phyloP scores from a whole-genome alignment of 2,797 vertebrate species.

The Semaprochilodus insignis region DNA sequence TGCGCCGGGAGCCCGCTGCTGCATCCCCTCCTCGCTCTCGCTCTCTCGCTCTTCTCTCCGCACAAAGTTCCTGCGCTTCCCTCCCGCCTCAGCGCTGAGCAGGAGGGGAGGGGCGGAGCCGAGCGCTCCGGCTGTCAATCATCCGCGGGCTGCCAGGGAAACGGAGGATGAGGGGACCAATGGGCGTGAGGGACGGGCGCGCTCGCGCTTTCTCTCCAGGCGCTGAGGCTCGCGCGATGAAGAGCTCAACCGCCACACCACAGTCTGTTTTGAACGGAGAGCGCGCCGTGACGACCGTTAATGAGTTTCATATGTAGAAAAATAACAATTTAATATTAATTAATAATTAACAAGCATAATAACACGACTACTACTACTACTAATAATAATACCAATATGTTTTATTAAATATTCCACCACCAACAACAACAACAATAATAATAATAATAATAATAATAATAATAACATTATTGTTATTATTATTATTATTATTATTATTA shows the following conservation, averaged over 20 bases:
- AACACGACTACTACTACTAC: too few species aligned
- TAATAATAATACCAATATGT: too few species aligned
- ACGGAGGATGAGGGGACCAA: constrained; percentile 42
- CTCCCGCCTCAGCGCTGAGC: constrained; percentile 66
- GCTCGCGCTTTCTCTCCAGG: too few species aligned
- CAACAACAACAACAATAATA: too few species aligned
- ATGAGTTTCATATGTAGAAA: too few species aligned
- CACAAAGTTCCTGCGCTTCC: constrained; percentile 76
- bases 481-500: too few species aligned
- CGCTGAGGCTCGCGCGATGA: constrained; percentile 35
- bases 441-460: too few species aligned
- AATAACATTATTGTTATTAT: too few species aligned
- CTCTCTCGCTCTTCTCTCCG: constrained; percentile 57
- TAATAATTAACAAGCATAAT: too few species aligned
- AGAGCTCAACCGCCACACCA: constrained; percentile 33
- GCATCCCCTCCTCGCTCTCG: constrained; percentile 77
- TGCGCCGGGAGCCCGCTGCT: constrained; percentile 83
- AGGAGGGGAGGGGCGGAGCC: constrained; percentile 70
- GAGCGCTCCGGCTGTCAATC: constrained; percentile 77
- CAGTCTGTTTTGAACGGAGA: background rate
- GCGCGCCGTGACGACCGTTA: too few species aligned
- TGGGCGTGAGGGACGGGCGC: constrained; percentile 34
- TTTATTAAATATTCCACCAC: too few species aligned
- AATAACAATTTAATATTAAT: too few species aligned
- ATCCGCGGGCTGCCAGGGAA: constrained; percentile 59